Conservation (phyloP, 2,888 invertebrate genomes). For the Chouioia cunea region DNA sequence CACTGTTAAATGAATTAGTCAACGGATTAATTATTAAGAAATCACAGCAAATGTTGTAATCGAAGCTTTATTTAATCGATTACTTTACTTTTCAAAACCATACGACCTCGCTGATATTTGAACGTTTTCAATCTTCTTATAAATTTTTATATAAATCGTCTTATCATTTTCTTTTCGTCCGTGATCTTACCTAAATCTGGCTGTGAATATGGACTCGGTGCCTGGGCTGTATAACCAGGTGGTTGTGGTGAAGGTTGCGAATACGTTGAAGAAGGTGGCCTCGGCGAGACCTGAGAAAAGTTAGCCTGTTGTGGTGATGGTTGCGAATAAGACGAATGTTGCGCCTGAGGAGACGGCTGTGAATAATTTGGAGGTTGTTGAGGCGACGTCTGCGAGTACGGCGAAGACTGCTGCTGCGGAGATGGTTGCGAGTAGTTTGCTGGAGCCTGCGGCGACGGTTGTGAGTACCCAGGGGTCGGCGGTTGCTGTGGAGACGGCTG, state of each 20-base stretch:
- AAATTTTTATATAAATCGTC: too few species aligned
- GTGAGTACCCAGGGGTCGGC: constrained; percentile 69
- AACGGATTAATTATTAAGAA: too few species aligned
- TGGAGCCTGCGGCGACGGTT: constrained; percentile 63
- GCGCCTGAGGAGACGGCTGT: constrained; percentile 51
- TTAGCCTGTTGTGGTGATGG: constrained; percentile 55
- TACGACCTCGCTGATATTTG: too few species aligned
- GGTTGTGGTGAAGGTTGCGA: constrained; percentile 56
- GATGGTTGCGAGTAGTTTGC: constrained; percentile 54
- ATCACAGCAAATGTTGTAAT: too few species aligned
- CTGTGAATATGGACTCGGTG: constrained; percentile 56
- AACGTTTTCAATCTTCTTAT: too few species aligned
- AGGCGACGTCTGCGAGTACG: constrained; percentile 54
- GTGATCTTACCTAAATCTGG: constrained; percentile 44
- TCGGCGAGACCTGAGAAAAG: constrained; percentile 54
- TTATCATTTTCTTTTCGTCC: too few species aligned
- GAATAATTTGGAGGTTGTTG: constrained; percentile 57
- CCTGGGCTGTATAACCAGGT: constrained; percentile 58
- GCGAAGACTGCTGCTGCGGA: constrained; percentile 50
- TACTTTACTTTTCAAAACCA: constrained; percentile 12
- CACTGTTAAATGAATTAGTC: constrained; percentile 24
- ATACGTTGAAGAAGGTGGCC: constrained; percentile 64
- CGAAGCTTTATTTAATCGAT: too few species aligned
- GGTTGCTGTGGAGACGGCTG: constrained; percentile 63
- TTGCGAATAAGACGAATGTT: constrained; percentile 54